phyloP scores from a whole-genome alignment of 2,888 invertebrate species.

The Ferdinandea cuprea region DNA sequence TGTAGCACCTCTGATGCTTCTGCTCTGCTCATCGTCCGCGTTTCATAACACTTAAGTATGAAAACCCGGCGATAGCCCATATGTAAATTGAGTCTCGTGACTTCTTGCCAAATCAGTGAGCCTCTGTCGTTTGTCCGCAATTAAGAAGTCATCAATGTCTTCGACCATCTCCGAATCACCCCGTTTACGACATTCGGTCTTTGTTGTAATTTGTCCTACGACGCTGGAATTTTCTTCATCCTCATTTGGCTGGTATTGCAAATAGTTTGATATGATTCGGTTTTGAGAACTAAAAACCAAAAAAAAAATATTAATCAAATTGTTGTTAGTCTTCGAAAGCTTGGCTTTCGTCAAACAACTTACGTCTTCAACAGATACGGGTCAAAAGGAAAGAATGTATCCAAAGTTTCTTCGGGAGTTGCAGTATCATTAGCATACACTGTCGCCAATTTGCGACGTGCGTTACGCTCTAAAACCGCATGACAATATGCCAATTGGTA shows the following conservation, averaged over 20 bases:
- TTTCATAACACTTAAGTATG: slow-evolving; percentile 74
- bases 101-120: slow-evolving; percentile 77
- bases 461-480: slow-evolving; percentile 93
- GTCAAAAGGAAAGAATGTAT: slow-evolving; percentile 95
- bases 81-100: slow-evolving; percentile 80
- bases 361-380: slow-evolving; percentile 88
- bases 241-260: slow-evolving; percentile 83
- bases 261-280: slow-evolving; percentile 83
- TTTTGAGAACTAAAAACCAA: slow-evolving; percentile 80
- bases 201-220: not conserved
- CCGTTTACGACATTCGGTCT: slow-evolving; percentile 77
- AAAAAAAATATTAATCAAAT: not conserved
- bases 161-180: slow-evolving; percentile 81
- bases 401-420: slow-evolving; percentile 83
- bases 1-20: slow-evolving; percentile 24
- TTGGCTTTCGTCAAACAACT: slow-evolving; percentile 75
- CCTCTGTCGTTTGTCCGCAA: slow-evolving; percentile 80
- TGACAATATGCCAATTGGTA: slow-evolving; percentile 97
- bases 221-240: slow-evolving; percentile 77
- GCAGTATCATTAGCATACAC: slow-evolving; percentile 85
- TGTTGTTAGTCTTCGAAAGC: not conserved
- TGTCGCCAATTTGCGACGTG: slow-evolving; percentile 85
- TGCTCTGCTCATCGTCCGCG: not conserved
- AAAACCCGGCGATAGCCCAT: slow-evolving; percentile 81
- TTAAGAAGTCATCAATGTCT: slow-evolving; percentile 81